phyloP scores from a whole-genome alignment of 2,113 vertebrate genomes.

The Cairina moschata region DNA sequence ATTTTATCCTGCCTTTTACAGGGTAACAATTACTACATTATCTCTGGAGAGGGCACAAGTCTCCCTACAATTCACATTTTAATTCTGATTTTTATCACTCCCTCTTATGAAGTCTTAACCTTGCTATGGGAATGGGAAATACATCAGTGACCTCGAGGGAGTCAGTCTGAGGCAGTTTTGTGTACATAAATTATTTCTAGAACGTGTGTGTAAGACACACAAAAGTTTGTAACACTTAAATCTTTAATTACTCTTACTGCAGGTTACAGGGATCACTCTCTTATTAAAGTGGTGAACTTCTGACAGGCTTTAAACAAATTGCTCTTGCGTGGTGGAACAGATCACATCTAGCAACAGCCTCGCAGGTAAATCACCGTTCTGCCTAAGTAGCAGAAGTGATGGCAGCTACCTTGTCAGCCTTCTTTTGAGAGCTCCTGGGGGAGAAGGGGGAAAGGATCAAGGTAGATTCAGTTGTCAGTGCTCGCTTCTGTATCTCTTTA shows the following conservation, averaged over 20 bases:
- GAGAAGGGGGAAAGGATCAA: background rate
- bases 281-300: background rate
- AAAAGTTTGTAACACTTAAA: background rate
- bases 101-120: background rate
- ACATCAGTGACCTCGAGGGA: background rate
- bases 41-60: background rate
- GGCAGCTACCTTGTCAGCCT: background rate
- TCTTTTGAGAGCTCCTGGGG: background rate
- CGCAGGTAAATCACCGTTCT: background rate
- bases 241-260: conserved; percentile 5
- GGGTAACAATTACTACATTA: rapidly evolving
- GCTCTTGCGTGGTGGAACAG: background rate
- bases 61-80: background rate
- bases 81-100: background rate
- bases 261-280: background rate
- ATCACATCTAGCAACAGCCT: background rate
- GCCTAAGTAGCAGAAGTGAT: background rate
- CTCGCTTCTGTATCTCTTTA: background rate
- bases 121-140: background rate
- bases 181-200: conserved; percentile 23
- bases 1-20: background rate
- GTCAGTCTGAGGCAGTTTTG: background rate
- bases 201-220: background rate
- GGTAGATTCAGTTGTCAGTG: background rate
- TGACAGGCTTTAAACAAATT: background rate